These are phyloP conservation scores for Euleptes europaea DNA, from an alignment of 2,113 vertebrate species.

Conservation along the genomic window DNA sequence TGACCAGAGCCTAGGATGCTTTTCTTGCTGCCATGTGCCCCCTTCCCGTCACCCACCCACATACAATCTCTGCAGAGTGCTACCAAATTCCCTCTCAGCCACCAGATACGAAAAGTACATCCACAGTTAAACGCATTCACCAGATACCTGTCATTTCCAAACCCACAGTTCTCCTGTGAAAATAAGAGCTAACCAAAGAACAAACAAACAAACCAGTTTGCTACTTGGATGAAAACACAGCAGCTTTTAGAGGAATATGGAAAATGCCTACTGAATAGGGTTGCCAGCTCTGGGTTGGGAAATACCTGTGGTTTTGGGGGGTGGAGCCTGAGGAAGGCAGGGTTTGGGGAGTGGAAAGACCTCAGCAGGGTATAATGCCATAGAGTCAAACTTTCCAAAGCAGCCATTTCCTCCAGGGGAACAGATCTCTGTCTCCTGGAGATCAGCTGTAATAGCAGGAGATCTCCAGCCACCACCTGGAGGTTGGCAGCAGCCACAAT, in stretches of 20 bases:
- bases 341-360: no score
- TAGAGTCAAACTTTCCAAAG: no score
- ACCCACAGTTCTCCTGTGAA: neutral
- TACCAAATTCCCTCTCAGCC: neutral
- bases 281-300: no score
- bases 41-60: neutral
- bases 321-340: no score
- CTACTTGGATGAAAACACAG: neutral
- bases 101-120: no score
- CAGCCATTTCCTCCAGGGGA: neutral
- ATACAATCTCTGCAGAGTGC: neutral
- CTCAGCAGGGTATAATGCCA: no score
- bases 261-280: neutral
- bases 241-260: neutral
- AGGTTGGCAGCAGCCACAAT: no score
- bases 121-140: neutral
- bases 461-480: no score
- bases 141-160: neutral
- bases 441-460: no score
- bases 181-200: neutral
- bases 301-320: no score
- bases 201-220: neutral
- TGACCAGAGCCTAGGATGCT: neutral
- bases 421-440: no score
- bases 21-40: neutral